Conservation (phyloP, 2,113 vertebrate genomes). For the Gadus chalcogrammus region DNA sequence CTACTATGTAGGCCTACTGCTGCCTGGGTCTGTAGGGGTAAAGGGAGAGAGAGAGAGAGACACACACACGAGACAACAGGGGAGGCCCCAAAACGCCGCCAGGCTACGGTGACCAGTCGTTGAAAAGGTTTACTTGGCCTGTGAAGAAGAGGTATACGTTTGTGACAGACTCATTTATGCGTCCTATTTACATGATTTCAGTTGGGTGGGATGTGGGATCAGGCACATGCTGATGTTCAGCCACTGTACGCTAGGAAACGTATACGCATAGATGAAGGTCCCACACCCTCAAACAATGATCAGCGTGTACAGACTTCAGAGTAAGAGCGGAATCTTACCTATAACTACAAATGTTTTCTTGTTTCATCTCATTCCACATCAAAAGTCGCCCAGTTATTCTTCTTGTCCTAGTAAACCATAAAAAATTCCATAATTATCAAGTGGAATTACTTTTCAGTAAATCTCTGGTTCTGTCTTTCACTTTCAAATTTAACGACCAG, state of each 20-base stretch:
- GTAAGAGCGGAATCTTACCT: constrained; percentile 3
- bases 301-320: neutral
- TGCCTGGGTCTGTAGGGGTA: constrained; percentile 55
- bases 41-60: constrained; percentile 55
- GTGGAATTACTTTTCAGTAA: too few relatives aligned
- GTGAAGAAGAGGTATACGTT: constrained; percentile 7
- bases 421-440: neutral
- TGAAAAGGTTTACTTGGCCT: constrained; percentile 68
- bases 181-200: too few relatives aligned
- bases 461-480: too few relatives aligned
- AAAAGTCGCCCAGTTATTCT: constrained; percentile 54
- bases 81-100: constrained; percentile 46
- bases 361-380: constrained; percentile 48
- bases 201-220: too few relatives aligned
- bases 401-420: constrained; percentile 53
- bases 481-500: too few relatives aligned
- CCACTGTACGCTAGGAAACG: too few relatives aligned
- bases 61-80: constrained; percentile 53
- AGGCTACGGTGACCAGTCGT: constrained; percentile 44
- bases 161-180: neutral
- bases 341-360: constrained; percentile 47
- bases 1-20: constrained; percentile 18
- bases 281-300: too few relatives aligned
- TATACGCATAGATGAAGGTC: neutral
- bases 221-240: too few relatives aligned